These are phyloP conservation scores for Caenorhabditis sp. DNA, from an alignment of 2,888 invertebrate species.

Conservation along the genomic window DNA sequence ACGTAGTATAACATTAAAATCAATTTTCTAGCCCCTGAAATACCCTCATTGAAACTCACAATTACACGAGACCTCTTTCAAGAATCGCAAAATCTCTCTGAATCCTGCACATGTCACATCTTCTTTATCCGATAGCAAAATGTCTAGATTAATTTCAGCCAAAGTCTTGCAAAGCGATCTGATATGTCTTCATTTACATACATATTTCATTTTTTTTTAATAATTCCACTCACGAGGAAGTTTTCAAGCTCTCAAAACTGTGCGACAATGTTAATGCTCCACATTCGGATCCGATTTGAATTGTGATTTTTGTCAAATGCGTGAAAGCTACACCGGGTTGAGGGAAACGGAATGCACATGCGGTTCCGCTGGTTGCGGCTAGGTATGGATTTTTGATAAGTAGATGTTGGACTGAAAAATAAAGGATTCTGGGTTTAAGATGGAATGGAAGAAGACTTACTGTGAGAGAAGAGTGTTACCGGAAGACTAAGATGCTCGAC, in stretches of 20 bases:
- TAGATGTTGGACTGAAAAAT: constrained; percentile 34
- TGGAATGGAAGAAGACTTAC: constrained; percentile 28
- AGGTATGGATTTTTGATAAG: constrained; percentile 20
- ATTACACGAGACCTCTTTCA: constrained; percentile 43
- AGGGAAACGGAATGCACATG: constrained; percentile 27
- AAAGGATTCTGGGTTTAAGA: not conserved
- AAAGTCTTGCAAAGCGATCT: constrained; percentile 38
- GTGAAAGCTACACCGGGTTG: constrained; percentile 40
- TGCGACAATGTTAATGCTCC: constrained; percentile 42
- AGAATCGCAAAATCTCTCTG: constrained; percentile 39
- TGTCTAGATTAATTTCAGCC: constrained; percentile 37
- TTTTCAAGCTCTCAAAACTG: constrained; percentile 42
- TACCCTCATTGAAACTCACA: no score
- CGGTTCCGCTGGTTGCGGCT: constrained; percentile 32
- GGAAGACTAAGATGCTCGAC: constrained; percentile 34
- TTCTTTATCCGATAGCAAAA: constrained; percentile 40
- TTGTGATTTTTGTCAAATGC: constrained; percentile 18
- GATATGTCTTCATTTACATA: not conserved
- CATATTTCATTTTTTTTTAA: not conserved
- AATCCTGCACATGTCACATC: constrained; percentile 50
- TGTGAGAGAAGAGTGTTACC: constrained; percentile 32
- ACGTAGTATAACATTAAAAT: no score
- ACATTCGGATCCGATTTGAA: constrained; percentile 39
- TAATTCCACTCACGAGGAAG: constrained; percentile 19
- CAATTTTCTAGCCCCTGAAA: no score